Base-by-base conservation (phyloP, 2,888 invertebrate genomes). In the Mesopsocus fuscifrons region DNA sequence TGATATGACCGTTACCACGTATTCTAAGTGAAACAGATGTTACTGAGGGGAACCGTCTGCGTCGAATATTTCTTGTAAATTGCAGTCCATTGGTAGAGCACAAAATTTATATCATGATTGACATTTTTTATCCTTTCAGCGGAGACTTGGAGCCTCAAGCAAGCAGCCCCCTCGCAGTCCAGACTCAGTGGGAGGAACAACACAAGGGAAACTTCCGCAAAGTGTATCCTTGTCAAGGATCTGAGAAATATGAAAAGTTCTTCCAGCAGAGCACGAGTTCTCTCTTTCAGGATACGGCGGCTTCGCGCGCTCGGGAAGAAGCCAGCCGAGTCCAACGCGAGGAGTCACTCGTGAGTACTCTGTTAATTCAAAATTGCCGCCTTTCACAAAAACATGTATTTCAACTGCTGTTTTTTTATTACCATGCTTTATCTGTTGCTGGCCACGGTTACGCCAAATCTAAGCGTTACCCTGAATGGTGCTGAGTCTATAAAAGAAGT, bases 221-320 rank as follows among this genome's bases (percentile, higher is more conserved):
- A 46, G 71, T 82, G 44, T 83, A 79, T 64, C 83, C 83, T 1
- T 68, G 71, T 21, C 46, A 57, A 0, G 66, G 68, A 45, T 55
- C 57, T 15, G 70, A 71, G 43, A 72, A 72, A 53, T 85, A 83
- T 57, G 68, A 73, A 40, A 66, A 71, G 44, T 77, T 77, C 54
- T 80, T 80, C 57, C 73, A 77, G 53, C 80, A 83, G 62, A 80
- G 75, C 34, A 72, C 75, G 42, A 74, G 72, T 46, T 77, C 78
- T 2, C 62, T 79, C 45, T 83, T 79, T 57, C 76, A 77, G 40
- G 72, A 75, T 49, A 85, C 84, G 1, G 76, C 74, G 0, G 74
- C 81, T 0, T 82, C 82, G 43, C 72, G 79, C 46, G 80, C 81
- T 0, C 69, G 83, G 38, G 82, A 81, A 46, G 78, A 78, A 55